A percentile compares a stretch with the other conserved stretches of the same genome.
These are phyloP conservation scores for Diogma glabrata DNA, from an alignment of 2,888 invertebrate genomes.

Conservation along the genomic window DNA sequence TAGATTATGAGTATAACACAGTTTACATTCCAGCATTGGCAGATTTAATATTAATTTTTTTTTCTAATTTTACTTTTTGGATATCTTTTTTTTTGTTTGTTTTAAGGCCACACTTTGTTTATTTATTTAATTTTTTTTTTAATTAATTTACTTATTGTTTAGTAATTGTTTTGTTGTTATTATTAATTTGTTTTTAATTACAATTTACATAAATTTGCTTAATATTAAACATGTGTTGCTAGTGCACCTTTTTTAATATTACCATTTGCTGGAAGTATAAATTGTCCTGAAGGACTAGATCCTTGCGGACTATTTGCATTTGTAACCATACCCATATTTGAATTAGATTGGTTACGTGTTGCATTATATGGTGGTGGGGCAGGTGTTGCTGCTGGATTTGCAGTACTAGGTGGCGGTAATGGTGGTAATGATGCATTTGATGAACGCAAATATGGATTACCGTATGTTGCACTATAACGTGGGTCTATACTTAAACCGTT, in stretches of 20 bases:
- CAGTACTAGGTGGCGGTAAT: constrained; percentile 50
- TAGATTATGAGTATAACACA: constrained; percentile 8
- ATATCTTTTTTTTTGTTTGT: not conserved
- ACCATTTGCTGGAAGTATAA: constrained; percentile 36
- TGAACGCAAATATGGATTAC: constrained; percentile 74
- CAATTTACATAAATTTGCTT: too few species aligned
- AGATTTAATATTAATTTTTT: constrained; percentile 6
- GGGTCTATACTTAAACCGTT: constrained; percentile 50
- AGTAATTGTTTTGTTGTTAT: too few species aligned
- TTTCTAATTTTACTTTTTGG: not conserved
- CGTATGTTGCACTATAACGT: constrained; percentile 78
- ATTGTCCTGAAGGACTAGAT: constrained; percentile 36
- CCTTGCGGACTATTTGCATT: constrained; percentile 39
- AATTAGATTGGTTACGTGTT: constrained; percentile 23
- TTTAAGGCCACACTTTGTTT: constrained; percentile 9
- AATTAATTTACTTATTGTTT: not conserved
- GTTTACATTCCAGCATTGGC: constrained; percentile 11
- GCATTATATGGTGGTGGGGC: constrained; percentile 65
- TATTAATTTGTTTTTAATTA: too few species aligned
- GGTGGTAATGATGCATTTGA: constrained; percentile 43
- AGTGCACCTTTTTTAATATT: constrained; percentile 39
- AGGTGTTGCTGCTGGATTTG: constrained; percentile 66
- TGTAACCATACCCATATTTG: not conserved
- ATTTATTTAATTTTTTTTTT: constrained; percentile 1
- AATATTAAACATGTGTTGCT: constrained; percentile 49